Conservation (phyloP, 1,140 invertebrate genomes). For the Apis mellifera region DNA sequence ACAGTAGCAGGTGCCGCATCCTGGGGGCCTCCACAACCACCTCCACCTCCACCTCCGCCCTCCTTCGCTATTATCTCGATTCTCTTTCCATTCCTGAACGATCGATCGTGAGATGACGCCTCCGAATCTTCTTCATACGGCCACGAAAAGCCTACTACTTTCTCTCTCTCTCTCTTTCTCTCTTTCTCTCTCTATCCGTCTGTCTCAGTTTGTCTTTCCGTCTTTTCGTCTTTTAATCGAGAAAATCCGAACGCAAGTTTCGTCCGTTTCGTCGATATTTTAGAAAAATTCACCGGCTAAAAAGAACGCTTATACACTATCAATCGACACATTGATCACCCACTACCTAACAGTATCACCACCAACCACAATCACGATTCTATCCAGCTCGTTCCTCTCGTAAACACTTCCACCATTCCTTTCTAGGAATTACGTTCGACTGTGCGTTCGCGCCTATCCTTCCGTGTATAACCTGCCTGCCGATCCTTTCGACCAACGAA, state of each 20-base stretch:
- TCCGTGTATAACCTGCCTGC: background rate
- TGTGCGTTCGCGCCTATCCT: background rate
- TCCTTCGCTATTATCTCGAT: conserved; percentile 73
- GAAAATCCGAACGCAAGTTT: background rate
- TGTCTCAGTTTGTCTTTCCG: conserved; percentile 3
- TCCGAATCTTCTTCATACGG: conserved; percentile 17
- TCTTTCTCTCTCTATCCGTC: background rate
- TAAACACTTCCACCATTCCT: conserved; percentile 23
- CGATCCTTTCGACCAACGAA: background rate
- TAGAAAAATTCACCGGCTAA: background rate
- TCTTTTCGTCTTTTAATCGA: background rate
- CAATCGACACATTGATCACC: conserved; percentile 57
- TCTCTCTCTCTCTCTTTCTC: background rate
- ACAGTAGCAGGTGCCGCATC: conserved; percentile 74
- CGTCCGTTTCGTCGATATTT: no score
- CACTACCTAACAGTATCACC: conserved; percentile 49
- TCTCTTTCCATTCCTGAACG: conserved; percentile 69
- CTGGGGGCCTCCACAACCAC: conserved; percentile 68
- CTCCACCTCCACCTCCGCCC: conserved; percentile 60
- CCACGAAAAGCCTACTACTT: background rate
- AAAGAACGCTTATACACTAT: conserved; percentile 13
- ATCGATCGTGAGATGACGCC: conserved; percentile 37
- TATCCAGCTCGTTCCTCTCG: conserved; percentile 23
- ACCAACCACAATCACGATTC: conserved; percentile 56
- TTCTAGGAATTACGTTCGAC: background rate